Evolutionary conservation across 2,888 invertebrate species (phyloP), one percentile per base, ranked within the genome.

Genomic region (Leptinotarsa peninsularis): DNA sequence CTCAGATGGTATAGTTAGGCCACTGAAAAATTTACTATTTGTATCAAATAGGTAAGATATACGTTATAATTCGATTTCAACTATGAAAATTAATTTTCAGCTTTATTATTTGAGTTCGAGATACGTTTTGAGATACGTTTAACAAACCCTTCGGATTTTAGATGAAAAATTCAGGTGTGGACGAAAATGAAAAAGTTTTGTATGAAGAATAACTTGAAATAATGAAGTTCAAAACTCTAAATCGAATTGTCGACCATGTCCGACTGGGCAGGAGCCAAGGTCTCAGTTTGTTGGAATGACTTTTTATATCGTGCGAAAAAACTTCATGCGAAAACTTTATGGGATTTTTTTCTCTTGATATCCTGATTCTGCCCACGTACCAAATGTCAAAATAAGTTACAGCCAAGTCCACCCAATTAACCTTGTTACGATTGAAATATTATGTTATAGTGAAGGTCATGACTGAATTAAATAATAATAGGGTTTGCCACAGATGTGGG

Each of bases 391-490:
- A 63, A 50, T 69, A 56, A 50, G 33, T 56, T 43, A 50, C 7
- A 43, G 23, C 54, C 56, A 54, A 56, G 69, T 56, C 56, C 54
- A 69, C 50, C 23, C 54, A 69, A 69, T 66, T 70, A 68, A 76
- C 75, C 72, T 76, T 76, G 75, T 56, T 76, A 69, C 67, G 49
- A 73, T 73, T 73, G 54, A 49, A 72, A 72, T 72, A 50, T 72
- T 49, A 50, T 72, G 33, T 69, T 69, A 69, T 69, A 18, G 52
- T 70, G 72, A 72, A 76, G 75, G 75, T 75, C 72, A 23, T 58
- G 60, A 66, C 68, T n/a, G 72, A 76, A 72, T 76, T 18, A 56
- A 54, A 69, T 69, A 69, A 56, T 50, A 56, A 63, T 21, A 63
- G 15, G 43, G 63, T 43, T 63, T 33, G 63, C 63, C 43, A 18